Evolutionary conservation across 2,888 invertebrate species (phyloP), one percentile per base, ranked within the genome.

Genomic region (Zygogramma bicolorata): DNA sequence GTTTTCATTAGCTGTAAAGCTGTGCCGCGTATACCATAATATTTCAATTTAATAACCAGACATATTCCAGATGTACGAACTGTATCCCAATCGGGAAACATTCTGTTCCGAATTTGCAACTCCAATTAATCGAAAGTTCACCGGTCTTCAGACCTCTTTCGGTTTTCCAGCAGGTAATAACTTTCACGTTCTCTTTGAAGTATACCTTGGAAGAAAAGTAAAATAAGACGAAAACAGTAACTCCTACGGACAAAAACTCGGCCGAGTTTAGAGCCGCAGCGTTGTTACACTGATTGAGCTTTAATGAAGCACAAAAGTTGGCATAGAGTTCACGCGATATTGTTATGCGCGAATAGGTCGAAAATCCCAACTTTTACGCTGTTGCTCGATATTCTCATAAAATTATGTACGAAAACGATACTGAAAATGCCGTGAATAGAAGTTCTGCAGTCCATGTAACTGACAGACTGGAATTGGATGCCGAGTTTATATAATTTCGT

Each of bases 101-200:
- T 22, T 10, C 10, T 8, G 25, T n/a, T 8, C 27, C 29, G 42
- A 59, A 40, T 67, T 46, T 29, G 18, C 66, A 59, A 59, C 29
- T 42, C 20, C 29, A 59, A 59, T 58, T 57, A 58, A 66, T 66
- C 58, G 40, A 58, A 66, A 66, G 66, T 66, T 66, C 42, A 66
- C 40, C 40, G 59, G 31, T 31, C 29, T 40, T 59, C 7, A 59
- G 25, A 60, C 49, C 31, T 53, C 40, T 69, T 42, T 10, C 20
- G 62, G 27, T 62, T 62, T 68, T 18, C 57, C 31, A 29, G 31
- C 63, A 61, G 34, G 67, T 67, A 71, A 66, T 72, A 75, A 70
- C 66, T 66, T 75, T 70, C 53, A 68, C 62, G 63, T 42, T 65
- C 68, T 62, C 75, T 75, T 75, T 75, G 72, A 70, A 70, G 71